A percentile compares a stretch with the other conserved stretches of the same genome.
Conservation (phyloP, 2,888 invertebrate genomes). For the Cybosia mesomella region DNA sequence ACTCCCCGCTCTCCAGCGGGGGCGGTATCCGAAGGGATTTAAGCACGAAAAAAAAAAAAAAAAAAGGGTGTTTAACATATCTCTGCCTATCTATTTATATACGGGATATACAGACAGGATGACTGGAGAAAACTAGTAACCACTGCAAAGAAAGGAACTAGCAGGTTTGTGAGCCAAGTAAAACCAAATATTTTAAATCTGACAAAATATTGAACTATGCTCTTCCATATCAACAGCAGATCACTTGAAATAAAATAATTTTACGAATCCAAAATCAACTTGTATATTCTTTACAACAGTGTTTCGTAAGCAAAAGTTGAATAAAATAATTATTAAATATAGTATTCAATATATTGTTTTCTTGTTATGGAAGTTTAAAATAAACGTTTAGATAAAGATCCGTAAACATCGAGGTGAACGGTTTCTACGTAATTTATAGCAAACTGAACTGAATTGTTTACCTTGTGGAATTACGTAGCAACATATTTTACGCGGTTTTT, state of each 20-base stretch:
- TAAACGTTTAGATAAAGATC: slow-evolving; percentile 67
- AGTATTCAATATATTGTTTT: slow-evolving; percentile 66
- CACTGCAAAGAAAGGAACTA: too few relatives aligned
- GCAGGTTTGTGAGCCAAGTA: too few relatives aligned
- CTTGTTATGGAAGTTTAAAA: slow-evolving; percentile 63
- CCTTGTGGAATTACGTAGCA: slow-evolving; percentile 47
- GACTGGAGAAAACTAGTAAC: background rate
- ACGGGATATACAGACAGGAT: too few relatives aligned
- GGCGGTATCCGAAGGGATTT: too few relatives aligned
- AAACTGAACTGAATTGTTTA: slow-evolving; percentile 52
- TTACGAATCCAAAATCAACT: background rate
- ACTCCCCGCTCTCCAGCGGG: too few relatives aligned
- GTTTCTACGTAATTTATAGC: slow-evolving; percentile 56
- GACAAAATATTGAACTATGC: background rate
- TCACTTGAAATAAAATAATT: background rate
- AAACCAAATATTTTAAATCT: too few relatives aligned
- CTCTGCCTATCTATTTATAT: too few relatives aligned
- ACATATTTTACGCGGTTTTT: slow-evolving; percentile 37
- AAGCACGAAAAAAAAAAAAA: too few relatives aligned
- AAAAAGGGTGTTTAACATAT: background rate
- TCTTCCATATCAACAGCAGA: background rate
- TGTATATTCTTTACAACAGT: slow-evolving; percentile 2
- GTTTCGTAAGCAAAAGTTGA: slow-evolving; percentile 73
- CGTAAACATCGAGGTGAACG: slow-evolving; percentile 69
- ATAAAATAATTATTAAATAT: slow-evolving; percentile 69